Evolutionary conservation across 2,797 vertebrate species (phyloP).

Genomic region (Aulostomus chinensis): DNA sequence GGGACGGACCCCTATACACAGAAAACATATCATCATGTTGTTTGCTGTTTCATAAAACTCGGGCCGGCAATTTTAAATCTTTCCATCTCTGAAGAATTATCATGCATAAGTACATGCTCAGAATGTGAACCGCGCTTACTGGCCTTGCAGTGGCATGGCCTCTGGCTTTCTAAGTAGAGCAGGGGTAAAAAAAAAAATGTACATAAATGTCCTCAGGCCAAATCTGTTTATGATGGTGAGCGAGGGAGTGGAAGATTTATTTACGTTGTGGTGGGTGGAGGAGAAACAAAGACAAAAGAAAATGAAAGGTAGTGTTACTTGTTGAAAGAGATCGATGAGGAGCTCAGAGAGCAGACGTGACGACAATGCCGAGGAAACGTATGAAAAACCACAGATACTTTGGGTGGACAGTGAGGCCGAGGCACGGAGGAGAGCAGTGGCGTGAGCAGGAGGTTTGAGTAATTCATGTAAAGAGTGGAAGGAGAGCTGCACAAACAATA

Average conservation of each 20-base stretch:
- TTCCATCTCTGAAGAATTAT: too few relatives aligned
- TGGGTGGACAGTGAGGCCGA: conserved; percentile 29
- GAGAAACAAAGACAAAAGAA: conserved; percentile 37
- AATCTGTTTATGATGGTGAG: conserved; percentile 43
- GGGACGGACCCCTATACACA: too few relatives aligned
- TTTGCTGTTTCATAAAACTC: too few relatives aligned
- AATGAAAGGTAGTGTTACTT: conserved; percentile 28
- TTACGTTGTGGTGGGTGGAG: conserved; percentile 42
- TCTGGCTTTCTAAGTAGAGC: too few relatives aligned
- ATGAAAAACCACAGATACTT: conserved; percentile 26
- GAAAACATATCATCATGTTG: too few relatives aligned
- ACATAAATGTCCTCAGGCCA: conserved; percentile 45
- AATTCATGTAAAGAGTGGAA: too few relatives aligned
- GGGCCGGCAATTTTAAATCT: too few relatives aligned
- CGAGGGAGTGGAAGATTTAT: conserved; percentile 19
- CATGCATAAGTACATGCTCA: too few relatives aligned
- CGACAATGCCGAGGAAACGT: conserved; percentile 20
- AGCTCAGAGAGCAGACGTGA: conserved; percentile 37
- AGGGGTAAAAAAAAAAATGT: conserved; percentile 29
- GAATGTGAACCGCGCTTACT: too few relatives aligned
- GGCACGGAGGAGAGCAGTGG: conserved; percentile 4
- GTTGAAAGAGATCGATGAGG: conserved; percentile 50
- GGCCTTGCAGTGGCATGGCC: too few relatives aligned
- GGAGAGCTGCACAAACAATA: too few relatives aligned
- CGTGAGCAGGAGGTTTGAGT: too few relatives aligned